Evolutionary conservation across 2,797 vertebrate genomes (phyloP).

Genomic region (Danio aesculapii): DNA sequence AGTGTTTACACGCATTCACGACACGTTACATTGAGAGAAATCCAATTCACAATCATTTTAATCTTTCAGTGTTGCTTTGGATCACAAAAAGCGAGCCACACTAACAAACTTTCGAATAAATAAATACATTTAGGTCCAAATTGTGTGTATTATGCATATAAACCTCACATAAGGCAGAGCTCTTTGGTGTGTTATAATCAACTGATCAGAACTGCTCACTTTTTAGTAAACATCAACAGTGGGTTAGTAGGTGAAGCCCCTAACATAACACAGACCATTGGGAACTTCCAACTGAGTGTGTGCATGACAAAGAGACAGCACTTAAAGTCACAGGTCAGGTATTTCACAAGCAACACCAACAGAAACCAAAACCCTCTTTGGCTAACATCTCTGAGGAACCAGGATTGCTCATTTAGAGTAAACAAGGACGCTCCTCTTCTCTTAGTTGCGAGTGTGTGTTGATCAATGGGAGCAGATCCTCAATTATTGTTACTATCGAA

Average conservation of each 20-base stretch:
- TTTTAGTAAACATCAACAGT: slow-evolving; percentile 19
- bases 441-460: background rate
- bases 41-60: background rate
- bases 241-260: slow-evolving; percentile 17
- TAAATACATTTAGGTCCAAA: background rate
- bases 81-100: background rate
- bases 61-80: background rate
- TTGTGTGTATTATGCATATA: background rate
- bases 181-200: slow-evolving; percentile 17
- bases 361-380: slow-evolving; percentile 39
- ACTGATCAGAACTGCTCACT: background rate
- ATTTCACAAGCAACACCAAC: slow-evolving; percentile 37
- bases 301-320: slow-evolving; percentile 1
- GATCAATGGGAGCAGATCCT: slow-evolving; percentile 5
- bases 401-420: slow-evolving; percentile 32
- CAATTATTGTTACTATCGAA: slow-evolving; percentile 34
- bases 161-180: background rate
- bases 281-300: background rate
- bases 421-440: slow-evolving; percentile 45
- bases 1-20: background rate
- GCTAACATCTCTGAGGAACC: slow-evolving; percentile 33
- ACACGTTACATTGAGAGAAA: background rate
- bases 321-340: slow-evolving; percentile 4
- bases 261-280: background rate
- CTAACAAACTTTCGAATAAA: background rate